A percentile compares a stretch with the other conserved stretches of the same genome.
phyloP scores from a whole-genome alignment of 1,140 invertebrate genomes.

The Orchestia grillus region DNA sequence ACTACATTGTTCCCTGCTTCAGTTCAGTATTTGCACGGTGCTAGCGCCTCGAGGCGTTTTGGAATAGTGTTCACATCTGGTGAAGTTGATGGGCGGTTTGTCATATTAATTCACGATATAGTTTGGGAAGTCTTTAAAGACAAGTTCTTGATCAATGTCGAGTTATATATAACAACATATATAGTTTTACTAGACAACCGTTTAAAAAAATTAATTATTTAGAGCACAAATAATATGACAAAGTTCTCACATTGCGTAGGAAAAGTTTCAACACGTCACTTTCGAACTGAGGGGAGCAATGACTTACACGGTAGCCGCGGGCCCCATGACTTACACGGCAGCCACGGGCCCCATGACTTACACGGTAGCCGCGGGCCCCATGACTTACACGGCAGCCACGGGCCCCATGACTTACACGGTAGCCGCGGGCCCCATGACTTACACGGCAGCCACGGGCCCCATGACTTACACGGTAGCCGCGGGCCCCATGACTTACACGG shows the following conservation, averaged over 20 bases:
- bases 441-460: background rate
- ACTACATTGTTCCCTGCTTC: background rate
- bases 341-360: background rate
- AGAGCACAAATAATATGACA: background rate
- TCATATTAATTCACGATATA: background rate
- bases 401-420: background rate
- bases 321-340: background rate
- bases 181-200: background rate
- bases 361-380: background rate
- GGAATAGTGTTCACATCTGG: too few relatives aligned
- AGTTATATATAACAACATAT: background rate
- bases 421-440: background rate
- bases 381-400: background rate
- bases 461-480: background rate
- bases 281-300: background rate
- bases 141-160: background rate
- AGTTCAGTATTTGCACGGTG: too few relatives aligned
- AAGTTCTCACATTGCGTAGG: background rate
- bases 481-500: background rate
- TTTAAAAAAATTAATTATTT: background rate
- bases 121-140: background rate
- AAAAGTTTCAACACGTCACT: background rate
- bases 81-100: background rate
- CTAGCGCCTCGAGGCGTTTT: too few relatives aligned
- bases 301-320: background rate